Conservation (phyloP, 2,797 vertebrate species). For the Eulemur albifrons region DNA sequence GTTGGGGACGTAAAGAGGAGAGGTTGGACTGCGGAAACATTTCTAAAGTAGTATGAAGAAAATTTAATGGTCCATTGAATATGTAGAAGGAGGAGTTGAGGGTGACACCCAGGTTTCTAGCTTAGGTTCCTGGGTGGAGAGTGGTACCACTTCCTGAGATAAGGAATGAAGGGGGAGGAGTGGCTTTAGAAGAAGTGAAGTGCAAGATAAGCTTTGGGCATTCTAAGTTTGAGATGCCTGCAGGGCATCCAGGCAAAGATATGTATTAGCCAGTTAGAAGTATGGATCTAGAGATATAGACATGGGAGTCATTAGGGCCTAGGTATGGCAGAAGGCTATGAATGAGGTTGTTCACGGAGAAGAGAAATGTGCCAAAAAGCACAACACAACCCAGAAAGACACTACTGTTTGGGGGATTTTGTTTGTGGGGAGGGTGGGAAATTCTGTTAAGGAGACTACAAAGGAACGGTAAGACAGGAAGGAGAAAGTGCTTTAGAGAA, state of each 20-base stretch:
- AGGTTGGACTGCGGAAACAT: not conserved
- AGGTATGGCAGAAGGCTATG: not conserved
- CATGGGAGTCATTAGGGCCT: not conserved
- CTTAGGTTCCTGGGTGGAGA: not conserved
- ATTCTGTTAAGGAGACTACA: not conserved
- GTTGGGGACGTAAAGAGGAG: not conserved
- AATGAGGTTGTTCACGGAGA: not conserved
- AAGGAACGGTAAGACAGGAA: not conserved
- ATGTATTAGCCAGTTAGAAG: constrained; percentile 34
- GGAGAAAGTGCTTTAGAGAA: constrained; percentile 9
- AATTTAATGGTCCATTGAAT: not conserved
- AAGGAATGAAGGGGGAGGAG: not conserved
- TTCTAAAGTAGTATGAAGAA: not conserved
- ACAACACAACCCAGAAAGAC: not conserved
- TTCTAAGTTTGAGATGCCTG: constrained; percentile 9
- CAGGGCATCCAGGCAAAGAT: constrained; percentile 13
- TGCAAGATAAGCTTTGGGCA: constrained; percentile 46
- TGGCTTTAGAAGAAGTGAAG: not conserved
- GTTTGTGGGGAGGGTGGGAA: not conserved
- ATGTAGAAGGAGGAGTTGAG: not conserved
- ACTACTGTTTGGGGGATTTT: not conserved
- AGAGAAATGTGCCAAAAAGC: not conserved
- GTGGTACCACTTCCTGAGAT: not conserved
- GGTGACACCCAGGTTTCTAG: not conserved
- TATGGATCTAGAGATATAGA: not conserved